A percentile compares a stretch with the other conserved stretches of the same genome.
These are phyloP conservation scores for Erebia palarica DNA, from an alignment of 2,888 invertebrate species.

Conservation along the genomic window DNA sequence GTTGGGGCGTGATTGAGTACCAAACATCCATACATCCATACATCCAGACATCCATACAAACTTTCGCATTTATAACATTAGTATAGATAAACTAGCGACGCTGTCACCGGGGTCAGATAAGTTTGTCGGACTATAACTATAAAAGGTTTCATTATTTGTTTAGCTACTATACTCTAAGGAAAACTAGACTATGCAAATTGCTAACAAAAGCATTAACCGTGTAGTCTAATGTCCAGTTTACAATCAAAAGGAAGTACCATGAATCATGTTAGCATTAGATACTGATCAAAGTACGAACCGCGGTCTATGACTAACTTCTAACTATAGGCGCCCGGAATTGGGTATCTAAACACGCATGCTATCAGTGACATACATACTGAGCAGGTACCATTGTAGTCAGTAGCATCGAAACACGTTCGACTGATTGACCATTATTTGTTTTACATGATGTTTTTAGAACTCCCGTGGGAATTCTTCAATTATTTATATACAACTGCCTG, in stretches of 20 bases:
- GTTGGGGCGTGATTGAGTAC: too few species aligned
- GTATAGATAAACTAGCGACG: too few species aligned
- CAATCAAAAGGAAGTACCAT: conserved; percentile 30
- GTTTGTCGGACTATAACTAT: too few species aligned
- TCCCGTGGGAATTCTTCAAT: too few species aligned
- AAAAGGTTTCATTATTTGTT: neutral
- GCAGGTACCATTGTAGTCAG: neutral
- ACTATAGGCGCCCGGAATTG: conserved; percentile 29
- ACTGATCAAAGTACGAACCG: conserved; percentile 27
- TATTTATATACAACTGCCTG: too few species aligned
- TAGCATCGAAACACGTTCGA: neutral
- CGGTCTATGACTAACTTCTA: conserved; percentile 27
- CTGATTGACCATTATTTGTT: neutral
- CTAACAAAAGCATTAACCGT: neutral
- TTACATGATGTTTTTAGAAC: too few species aligned
- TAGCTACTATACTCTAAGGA: neutral
- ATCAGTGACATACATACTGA: conserved; percentile 8
- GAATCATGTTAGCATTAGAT: conserved; percentile 32
- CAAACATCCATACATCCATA: too few species aligned
- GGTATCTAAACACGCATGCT: conserved; percentile 19
- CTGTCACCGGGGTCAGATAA: too few species aligned
- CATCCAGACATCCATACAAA: too few species aligned
- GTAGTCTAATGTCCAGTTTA: conserved; percentile 3
- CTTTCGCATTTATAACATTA: too few species aligned
- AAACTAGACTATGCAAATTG: neutral